Percentiles rank a stretch among this genome's conserved stretches.
These are phyloP conservation scores for Parnassius smintheus DNA, from an alignment of 2,888 invertebrate genomes.

Conservation along the genomic window DNA sequence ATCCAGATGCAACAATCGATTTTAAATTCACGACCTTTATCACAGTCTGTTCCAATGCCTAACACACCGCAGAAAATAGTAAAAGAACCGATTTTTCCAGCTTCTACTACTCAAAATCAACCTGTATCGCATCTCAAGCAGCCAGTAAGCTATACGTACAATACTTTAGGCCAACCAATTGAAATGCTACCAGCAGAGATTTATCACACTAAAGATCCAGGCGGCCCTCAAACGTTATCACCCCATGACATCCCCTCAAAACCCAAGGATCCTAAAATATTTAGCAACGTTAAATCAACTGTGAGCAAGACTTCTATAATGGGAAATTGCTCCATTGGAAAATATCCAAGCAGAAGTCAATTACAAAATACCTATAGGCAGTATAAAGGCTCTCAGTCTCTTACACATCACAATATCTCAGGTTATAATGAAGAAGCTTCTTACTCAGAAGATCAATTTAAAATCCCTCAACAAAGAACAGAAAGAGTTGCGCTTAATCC, in stretches of 20 bases:
- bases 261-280: slow-evolving; percentile 37
- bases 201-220: slow-evolving; percentile 44
- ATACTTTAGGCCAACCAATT: slow-evolving; percentile 69
- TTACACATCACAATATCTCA: slow-evolving; percentile 57
- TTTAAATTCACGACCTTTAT: slow-evolving; percentile 15
- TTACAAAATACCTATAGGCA: slow-evolving; percentile 66
- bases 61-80: slow-evolving; percentile 34
- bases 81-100: slow-evolving; percentile 61
- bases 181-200: slow-evolving; percentile 52
- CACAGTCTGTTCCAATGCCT: slow-evolving; percentile 14
- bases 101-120: slow-evolving; percentile 45
- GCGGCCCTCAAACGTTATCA: slow-evolving; percentile 59
- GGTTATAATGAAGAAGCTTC: slow-evolving; percentile 41
- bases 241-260: slow-evolving; percentile 45
- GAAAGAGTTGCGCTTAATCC: slow-evolving; percentile 31
- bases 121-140: slow-evolving; percentile 28
- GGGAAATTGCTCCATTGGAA: slow-evolving; percentile 46
- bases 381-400: slow-evolving; percentile 67
- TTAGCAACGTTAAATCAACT: slow-evolving; percentile 58
- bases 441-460: slow-evolving; percentile 55
- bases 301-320: slow-evolving; percentile 65
- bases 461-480: slow-evolving; percentile 35
- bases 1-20: slow-evolving; percentile 3
- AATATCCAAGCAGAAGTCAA: slow-evolving; percentile 57
- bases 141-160: slow-evolving; percentile 46